phyloP scores from a whole-genome alignment of 2,888 invertebrate genomes.

The Hirtodrosophila cameraria region DNA sequence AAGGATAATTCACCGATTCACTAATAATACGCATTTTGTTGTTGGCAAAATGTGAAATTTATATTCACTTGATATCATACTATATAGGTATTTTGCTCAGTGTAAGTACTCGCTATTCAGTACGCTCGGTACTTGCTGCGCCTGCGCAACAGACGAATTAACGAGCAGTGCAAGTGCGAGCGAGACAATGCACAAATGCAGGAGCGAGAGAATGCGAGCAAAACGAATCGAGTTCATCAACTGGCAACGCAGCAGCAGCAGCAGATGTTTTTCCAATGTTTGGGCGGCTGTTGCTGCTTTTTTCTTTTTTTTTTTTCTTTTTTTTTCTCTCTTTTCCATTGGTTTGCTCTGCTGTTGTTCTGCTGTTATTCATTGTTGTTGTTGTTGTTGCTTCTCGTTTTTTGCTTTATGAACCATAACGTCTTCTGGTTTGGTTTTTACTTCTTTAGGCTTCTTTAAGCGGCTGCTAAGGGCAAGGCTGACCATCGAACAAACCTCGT shows the following conservation, averaged over 20 bases:
- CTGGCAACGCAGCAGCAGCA: constrained; percentile 64
- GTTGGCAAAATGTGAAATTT: not conserved
- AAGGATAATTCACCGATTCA: too few relatives aligned
- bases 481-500: constrained; percentile 16
- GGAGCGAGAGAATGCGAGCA: constrained; percentile 17
- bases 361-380: constrained; percentile 35
- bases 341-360: constrained; percentile 30
- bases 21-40: too few relatives aligned
- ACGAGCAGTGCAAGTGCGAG: constrained; percentile 9
- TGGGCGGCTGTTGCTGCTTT: constrained; percentile 64
- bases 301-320: constrained; percentile 30
- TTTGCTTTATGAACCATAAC: constrained; percentile 80
- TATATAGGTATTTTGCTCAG: too few relatives aligned
- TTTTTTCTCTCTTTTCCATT: constrained; percentile 9
- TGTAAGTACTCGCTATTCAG: constrained; percentile 10
- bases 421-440: constrained; percentile 46
- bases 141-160: constrained; percentile 67
- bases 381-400: constrained; percentile 28
- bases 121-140: constrained; percentile 41
- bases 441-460: constrained; percentile 36
- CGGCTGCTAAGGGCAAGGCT: constrained; percentile 70
- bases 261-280: constrained; percentile 82
- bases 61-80: too few relatives aligned
- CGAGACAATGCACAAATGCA: constrained; percentile 8
- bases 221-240: constrained; percentile 72